Evolutionary conservation across 1,140 invertebrate genomes (phyloP), one percentile per base, ranked within the genome.

Genomic region (Nasonia longicornis): DNA sequence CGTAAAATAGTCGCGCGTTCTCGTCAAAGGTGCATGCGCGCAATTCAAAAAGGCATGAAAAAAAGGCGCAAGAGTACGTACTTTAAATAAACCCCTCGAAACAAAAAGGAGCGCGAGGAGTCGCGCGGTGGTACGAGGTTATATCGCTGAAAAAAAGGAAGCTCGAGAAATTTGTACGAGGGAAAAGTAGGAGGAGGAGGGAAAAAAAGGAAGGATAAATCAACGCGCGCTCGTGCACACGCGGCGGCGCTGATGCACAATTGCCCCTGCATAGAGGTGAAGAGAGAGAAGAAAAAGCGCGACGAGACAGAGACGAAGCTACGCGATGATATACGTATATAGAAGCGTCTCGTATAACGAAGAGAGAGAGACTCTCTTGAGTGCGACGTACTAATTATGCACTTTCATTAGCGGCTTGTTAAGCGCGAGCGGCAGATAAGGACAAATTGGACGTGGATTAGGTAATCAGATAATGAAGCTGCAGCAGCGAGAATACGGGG

Each of bases 161-260:
- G 52, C 71, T 71, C 73, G 58, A 42, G 75, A 81, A 67, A 52
- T 48, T 81, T 76, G n/a, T 29, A 26, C 6, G 69, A n/a, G 22
- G 42, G 48, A 77, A 67, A 45, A 3, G 8, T 22, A 11, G 48
- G 35, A 22, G 12, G 1, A 35, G 6, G 38, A 3, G 20, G 0
- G 8, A 1, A 64, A 8, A 29, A 7, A 35, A 7, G 22, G 11
- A 22, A 29, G 6, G 16, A 8, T 66, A 64, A 76, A 76, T 35
- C 29, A 45, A 88, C 97, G 83, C 93, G 91, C 16, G 94, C 94
- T 20, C 95, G 96, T 20, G 95, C 96, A 89, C 96, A 97, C 83
- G 93, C 83, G 93, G 93, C 83, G 93, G 91, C 20, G 94, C 94
- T 20, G 95, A 96, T 16, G 95, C 96, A 89, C 96, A 97, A 88